Evolutionary conservation across 2,113 vertebrate species (phyloP).

Genomic region (Ovis aries): ARS-UI_Ramb_v3.0 NC_056057.1:10671001-10671500

Average conservation of each 20-base stretch:
- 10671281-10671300: neutral
- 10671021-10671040: neutral
- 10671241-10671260: neutral
- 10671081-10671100: neutral
- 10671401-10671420: neutral
- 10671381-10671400: neutral
- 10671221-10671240: neutral
- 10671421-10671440: neutral
- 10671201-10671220: neutral
- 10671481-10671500: neutral
- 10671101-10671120: neutral
- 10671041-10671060: neutral
- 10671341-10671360: neutral
- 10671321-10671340: neutral
- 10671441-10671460: neutral
- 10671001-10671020: neutral
- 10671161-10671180: neutral
- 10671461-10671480: neutral
- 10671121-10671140: neutral
- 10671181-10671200: neutral
- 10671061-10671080: neutral
- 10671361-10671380: neutral
- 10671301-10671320: neutral
- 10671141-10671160: neutral
- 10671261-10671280: neutral